Conservation (phyloP, 1,140 invertebrate species). For the Drosophila setifemur region DNA sequence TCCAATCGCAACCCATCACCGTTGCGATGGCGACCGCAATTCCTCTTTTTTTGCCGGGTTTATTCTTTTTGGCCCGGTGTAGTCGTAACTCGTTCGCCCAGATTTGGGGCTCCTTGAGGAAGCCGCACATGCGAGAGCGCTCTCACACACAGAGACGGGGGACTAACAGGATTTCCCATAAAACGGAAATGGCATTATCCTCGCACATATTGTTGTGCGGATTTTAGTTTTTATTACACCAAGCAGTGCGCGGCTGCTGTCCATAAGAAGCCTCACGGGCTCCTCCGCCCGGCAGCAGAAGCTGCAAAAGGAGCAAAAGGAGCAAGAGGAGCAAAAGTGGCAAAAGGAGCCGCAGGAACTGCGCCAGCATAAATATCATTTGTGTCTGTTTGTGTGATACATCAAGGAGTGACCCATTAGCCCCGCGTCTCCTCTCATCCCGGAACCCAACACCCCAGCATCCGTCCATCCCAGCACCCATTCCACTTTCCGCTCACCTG, state of each 20-base stretch:
- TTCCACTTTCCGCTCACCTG: conserved; percentile 52
- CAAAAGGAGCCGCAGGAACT: conserved; percentile 1
- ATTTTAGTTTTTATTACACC: conserved; percentile 81
- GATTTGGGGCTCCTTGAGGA: conserved; percentile 51
- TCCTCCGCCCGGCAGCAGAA: background rate
- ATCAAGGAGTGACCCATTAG: conserved; percentile 55
- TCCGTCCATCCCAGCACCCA: background rate
- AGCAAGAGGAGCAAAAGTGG: background rate
- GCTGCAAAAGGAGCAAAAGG: background rate
- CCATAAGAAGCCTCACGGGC: conserved; percentile 59
- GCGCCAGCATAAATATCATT: conserved; percentile 72
- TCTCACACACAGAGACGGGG: conserved; percentile 22
- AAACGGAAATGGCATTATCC: conserved; percentile 81
- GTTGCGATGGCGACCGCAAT: conserved; percentile 43
- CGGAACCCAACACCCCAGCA: no score
- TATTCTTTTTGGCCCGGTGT: conserved; percentile 42
- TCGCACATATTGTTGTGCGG: conserved; percentile 80
- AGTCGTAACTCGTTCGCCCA: conserved; percentile 53
- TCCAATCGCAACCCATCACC: conserved; percentile 45
- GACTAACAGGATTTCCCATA: conserved; percentile 78
- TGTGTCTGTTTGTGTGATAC: conserved; percentile 75
- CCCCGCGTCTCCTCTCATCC: no score
- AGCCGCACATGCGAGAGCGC: conserved; percentile 49
- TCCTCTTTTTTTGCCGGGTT: conserved; percentile 15
- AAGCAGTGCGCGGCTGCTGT: conserved; percentile 56